phyloP scores from a whole-genome alignment of 2,888 invertebrate species.

The Orchesella flavescens region DNA sequence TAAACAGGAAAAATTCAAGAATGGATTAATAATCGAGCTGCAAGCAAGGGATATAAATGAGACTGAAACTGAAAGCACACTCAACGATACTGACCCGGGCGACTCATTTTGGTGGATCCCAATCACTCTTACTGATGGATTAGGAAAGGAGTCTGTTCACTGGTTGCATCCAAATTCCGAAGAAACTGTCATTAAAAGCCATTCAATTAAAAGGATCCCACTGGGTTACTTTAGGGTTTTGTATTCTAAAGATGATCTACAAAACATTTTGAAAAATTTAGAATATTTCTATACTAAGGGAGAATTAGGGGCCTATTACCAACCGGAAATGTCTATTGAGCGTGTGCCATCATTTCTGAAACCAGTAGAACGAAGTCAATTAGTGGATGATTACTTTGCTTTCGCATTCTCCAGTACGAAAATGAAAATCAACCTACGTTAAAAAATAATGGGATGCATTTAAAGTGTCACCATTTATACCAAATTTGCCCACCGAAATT shows the following conservation, averaged over 20 bases:
- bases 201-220: slow-evolving; percentile 6
- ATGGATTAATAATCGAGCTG: background rate
- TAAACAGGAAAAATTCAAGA: slow-evolving; percentile 25
- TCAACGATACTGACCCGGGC: background rate
- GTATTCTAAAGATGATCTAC: slow-evolving; percentile 45
- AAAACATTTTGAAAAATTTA: slow-evolving; percentile 25
- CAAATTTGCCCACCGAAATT: too few species aligned
- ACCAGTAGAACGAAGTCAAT: slow-evolving; percentile 61
- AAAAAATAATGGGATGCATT: too few species aligned
- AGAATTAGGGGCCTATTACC: background rate
- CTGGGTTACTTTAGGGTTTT: slow-evolving; percentile 67
- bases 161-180: slow-evolving; percentile 23
- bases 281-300: background rate
- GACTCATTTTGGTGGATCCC: slow-evolving; percentile 33
- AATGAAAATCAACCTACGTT: too few species aligned
- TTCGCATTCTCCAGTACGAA: slow-evolving; percentile 51
- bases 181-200: background rate
- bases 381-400: slow-evolving; percentile 67
- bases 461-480: too few species aligned
- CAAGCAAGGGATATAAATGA: background rate
- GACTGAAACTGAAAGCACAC: background rate
- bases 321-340: background rate
- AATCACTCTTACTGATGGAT: background rate
- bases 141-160: background rate
- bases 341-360: slow-evolving; percentile 15